phyloP scores from a whole-genome alignment of 2,113 vertebrate species.

The Xiphophorus couchianus region DNA sequence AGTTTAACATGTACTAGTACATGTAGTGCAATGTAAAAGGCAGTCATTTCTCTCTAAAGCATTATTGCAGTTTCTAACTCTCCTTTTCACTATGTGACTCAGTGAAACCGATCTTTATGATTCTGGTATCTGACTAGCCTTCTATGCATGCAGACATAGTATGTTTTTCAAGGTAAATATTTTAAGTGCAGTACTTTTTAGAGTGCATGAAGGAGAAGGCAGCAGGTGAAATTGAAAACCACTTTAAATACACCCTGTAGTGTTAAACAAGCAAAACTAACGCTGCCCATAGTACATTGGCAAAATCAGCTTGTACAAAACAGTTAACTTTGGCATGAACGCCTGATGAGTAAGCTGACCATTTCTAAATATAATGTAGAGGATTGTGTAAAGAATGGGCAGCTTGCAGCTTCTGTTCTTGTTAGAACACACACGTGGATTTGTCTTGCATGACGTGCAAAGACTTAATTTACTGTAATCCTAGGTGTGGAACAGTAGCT shows the following conservation, averaged over 20 bases:
- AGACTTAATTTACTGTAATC: conserved; percentile 61
- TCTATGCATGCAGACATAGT: too few relatives aligned
- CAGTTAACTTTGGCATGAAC: conserved; percentile 25
- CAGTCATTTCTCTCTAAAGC: neutral
- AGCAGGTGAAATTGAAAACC: too few relatives aligned
- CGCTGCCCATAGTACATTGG: conserved; percentile 8
- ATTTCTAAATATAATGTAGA: conserved; percentile 22
- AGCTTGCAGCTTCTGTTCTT: conserved; percentile 15
- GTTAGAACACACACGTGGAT: conserved; percentile 15
- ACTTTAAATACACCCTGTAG: too few relatives aligned
- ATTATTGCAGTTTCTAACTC: too few relatives aligned
- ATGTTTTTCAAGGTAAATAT: too few relatives aligned
- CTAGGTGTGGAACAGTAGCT: conserved; percentile 59
- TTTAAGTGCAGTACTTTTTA: too few relatives aligned
- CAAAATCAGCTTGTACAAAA: conserved; percentile 11
- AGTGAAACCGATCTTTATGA: neutral
- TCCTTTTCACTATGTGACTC: neutral
- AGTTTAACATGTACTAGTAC: neutral
- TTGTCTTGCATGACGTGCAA: conserved; percentile 39
- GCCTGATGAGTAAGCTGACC: conserved; percentile 36
- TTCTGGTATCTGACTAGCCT: neutral
- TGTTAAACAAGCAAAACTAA: too few relatives aligned
- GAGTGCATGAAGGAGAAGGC: too few relatives aligned
- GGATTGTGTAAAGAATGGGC: conserved; percentile 31
- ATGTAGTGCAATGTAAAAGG: neutral